A percentile compares a stretch with the other conserved stretches of the same genome.
These are phyloP conservation scores for Grus americana DNA, from an alignment of 2,113 vertebrate species.

Conservation along the genomic window DNA sequence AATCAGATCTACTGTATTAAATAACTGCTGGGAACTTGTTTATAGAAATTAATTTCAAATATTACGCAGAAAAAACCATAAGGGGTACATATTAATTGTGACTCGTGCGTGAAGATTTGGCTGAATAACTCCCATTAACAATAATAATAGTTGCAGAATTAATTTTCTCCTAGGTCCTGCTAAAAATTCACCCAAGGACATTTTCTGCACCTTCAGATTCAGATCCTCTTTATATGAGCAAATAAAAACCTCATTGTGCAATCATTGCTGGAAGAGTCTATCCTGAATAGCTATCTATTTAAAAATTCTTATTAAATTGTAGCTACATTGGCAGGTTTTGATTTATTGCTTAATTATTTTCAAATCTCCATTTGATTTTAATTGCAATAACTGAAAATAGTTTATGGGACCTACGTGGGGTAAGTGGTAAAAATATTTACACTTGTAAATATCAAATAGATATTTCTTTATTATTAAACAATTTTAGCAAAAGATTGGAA, in stretches of 20 bases:
- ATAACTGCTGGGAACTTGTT: constrained; percentile 27
- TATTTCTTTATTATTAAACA: not conserved
- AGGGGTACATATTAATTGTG: constrained; percentile 27
- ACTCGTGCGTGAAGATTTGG: not conserved
- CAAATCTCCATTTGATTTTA: not conserved
- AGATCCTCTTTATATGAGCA: not conserved
- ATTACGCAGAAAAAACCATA: constrained; percentile 10
- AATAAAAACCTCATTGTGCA: not conserved
- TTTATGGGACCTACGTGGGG: not conserved
- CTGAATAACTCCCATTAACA: constrained; percentile 34
- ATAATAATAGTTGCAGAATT: constrained; percentile 26
- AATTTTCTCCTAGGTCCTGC: constrained; percentile 7
- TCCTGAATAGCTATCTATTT: not conserved
- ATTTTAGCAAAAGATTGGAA: not conserved
- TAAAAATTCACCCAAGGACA: constrained; percentile 13
- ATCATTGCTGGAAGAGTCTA: not conserved
- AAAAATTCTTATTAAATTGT: not conserved
- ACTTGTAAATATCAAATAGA: not conserved
- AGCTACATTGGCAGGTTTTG: not conserved
- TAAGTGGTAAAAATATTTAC: not conserved
- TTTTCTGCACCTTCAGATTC: not conserved
- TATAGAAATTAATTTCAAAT: constrained; percentile 39
- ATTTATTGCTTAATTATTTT: not conserved
- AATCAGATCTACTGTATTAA: not conserved
- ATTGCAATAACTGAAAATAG: not conserved